phyloP scores from a whole-genome alignment of 2,113 vertebrate species.

The Benitochromis conjunctus region DNA sequence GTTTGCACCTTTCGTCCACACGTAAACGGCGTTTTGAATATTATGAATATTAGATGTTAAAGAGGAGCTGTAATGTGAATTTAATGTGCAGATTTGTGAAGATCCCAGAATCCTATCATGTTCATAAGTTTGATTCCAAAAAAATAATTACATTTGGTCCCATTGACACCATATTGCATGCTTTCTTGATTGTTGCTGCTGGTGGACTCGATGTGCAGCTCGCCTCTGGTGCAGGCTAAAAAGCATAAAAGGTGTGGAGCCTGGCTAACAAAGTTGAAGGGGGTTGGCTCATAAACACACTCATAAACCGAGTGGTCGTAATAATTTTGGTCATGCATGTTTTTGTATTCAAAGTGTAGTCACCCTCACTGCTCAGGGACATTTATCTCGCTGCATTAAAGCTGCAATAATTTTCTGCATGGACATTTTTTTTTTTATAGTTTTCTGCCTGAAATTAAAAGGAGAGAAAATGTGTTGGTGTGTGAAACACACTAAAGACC shows the following conservation, averaged over 20 bases:
- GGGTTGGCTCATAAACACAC: neutral
- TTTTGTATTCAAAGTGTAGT: too few relatives aligned
- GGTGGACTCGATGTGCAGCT: neutral
- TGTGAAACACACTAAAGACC: neutral
- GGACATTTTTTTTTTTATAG: too few relatives aligned
- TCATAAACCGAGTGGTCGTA: rapidly evolving
- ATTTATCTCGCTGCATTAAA: neutral
- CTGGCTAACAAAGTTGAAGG: neutral
- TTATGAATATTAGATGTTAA: neutral
- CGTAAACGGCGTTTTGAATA: too few relatives aligned
- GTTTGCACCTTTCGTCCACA: too few relatives aligned
- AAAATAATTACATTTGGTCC: neutral
- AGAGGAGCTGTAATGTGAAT: neutral
- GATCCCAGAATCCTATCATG: neutral
- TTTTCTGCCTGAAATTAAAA: neutral
- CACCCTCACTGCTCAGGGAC: neutral
- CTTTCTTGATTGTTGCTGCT: neutral
- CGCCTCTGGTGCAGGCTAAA: rapidly evolving
- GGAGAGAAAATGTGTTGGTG: neutral
- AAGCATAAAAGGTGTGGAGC: neutral
- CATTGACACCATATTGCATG: too few relatives aligned
- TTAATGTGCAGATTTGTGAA: neutral
- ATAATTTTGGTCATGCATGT: neutral
- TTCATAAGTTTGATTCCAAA: neutral
- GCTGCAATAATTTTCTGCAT: neutral